Conservation (phyloP, 2,888 invertebrate species). For the Lasioglossum villosulum region DNA sequence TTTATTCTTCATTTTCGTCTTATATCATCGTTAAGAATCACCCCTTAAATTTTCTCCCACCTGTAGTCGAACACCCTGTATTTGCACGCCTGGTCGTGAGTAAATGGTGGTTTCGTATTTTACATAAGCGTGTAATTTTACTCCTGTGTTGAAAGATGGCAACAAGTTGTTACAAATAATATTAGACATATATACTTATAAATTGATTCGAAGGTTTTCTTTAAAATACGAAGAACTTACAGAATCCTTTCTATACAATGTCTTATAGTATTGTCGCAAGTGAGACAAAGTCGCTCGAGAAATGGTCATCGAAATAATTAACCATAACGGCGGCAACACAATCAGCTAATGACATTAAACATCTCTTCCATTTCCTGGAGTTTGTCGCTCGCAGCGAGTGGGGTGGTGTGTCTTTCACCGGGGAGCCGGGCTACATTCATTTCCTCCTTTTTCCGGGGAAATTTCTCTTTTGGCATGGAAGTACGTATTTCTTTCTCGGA, state of each 20-base stretch:
- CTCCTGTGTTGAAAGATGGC: too few relatives aligned
- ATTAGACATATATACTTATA: too few relatives aligned
- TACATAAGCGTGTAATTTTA: too few relatives aligned
- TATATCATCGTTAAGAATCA: too few relatives aligned
- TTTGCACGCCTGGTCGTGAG: too few relatives aligned
- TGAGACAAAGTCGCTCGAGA: not conserved
- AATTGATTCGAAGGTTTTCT: too few relatives aligned
- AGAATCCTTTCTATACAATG: not conserved
- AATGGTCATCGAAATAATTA: not conserved
- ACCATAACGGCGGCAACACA: slow-evolving; percentile 4
- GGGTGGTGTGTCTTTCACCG: slow-evolving; percentile 42
- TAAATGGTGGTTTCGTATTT: too few relatives aligned
- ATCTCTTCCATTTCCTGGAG: slow-evolving; percentile 20
- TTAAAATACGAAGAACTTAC: too few relatives aligned
- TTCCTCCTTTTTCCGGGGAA: slow-evolving; percentile 24
- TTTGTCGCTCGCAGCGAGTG: not conserved
- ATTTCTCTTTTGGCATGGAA: slow-evolving; percentile 39
- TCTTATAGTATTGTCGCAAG: not conserved
- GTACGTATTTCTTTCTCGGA: slow-evolving; percentile 39
- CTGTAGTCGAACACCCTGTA: too few relatives aligned
- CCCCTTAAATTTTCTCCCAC: too few relatives aligned
- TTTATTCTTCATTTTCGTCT: too few relatives aligned
- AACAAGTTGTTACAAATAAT: too few relatives aligned
- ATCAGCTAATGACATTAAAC: slow-evolving; percentile 46
- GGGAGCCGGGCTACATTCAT: slow-evolving; percentile 41